Evolutionary conservation across 1,140 invertebrate genomes (phyloP).

Genomic region (Lysiphlebus fabarum): DNA sequence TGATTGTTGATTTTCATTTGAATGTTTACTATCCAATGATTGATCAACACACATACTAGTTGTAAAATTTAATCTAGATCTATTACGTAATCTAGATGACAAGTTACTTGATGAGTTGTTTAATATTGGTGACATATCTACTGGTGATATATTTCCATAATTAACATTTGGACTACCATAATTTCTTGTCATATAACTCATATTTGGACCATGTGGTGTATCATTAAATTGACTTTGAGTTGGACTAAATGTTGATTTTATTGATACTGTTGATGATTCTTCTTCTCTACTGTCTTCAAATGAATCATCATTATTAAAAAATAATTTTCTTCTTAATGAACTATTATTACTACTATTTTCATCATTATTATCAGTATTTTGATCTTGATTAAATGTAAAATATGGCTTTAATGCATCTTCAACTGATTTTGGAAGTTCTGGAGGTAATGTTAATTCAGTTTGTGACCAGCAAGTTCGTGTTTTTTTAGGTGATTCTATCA

Average conservation of each 20-base stretch:
- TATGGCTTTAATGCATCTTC: slow-evolving; percentile 62
- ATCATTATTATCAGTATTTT: slow-evolving; percentile 33
- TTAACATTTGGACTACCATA: slow-evolving; percentile 33
- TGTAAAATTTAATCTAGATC: slow-evolving; percentile 38
- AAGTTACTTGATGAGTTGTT: slow-evolving; percentile 28
- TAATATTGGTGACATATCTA: slow-evolving; percentile 45
- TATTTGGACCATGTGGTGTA: slow-evolving; percentile 35
- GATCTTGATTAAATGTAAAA: slow-evolving; percentile 60
- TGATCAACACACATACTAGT: slow-evolving; percentile 42
- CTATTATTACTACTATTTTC: slow-evolving; percentile 41
- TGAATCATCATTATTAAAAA: slow-evolving; percentile 41
- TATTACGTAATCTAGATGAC: slow-evolving; percentile 36
- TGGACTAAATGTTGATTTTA: slow-evolving; percentile 38
- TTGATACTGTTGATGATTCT: slow-evolving; percentile 30
- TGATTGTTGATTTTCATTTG: slow-evolving; percentile 11
- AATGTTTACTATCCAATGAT: slow-evolving; percentile 29
- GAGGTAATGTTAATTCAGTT: slow-evolving; percentile 59
- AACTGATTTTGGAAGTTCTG: slow-evolving; percentile 58
- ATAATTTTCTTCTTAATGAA: slow-evolving; percentile 49
- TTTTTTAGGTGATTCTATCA: slow-evolving; percentile 22
- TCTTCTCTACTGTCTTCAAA: slow-evolving; percentile 35
- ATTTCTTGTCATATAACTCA: slow-evolving; percentile 21
- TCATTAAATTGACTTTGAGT: slow-evolving; percentile 46
- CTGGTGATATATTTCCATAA: slow-evolving; percentile 34
- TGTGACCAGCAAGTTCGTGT: slow-evolving; percentile 51